Evolutionary conservation across 2,888 invertebrate genomes (phyloP), one percentile per base, ranked within the genome.

Genomic region (Trachelus tabidus): DNA sequence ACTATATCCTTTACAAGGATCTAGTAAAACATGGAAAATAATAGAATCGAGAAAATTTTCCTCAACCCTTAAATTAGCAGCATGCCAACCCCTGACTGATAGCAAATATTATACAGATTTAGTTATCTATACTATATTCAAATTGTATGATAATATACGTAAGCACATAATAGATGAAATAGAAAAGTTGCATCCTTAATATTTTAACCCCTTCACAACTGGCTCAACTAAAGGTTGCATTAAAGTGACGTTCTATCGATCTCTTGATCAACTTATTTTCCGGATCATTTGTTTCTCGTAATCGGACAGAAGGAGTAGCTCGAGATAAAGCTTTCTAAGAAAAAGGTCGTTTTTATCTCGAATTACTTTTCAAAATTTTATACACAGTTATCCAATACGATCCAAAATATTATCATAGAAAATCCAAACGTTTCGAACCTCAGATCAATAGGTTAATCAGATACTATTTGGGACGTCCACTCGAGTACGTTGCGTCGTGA

Each of bases 401-500:
- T 33, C 33, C 0, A 33, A 33, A 33, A 33, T 33, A 33, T 33
- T 33, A 33, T 33, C 2, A 40, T 23, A 23, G 9, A 40, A 40
- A 40, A 40, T 23, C 1, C 4, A 56, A 23, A 15, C 23, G 9
- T 2, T 56, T 56, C 23, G 0, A 23, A 56, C 9, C 1, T 23
- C 56, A 23, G 9, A 9, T 56, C 23, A 56, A 56, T 9, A 0
- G 23, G 56, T 56, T 56, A 56, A 23, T 56, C 56, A 56, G 23
- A 56, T 56, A 9, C 23, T 23, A 23, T 56, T 56, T 56, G 9
- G 6, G 23, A 23, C 23, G 23, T 73, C 1, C 30, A 73, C 74
- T 71, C 75, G 77, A 73, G 74, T 76, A 76, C 69, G 68, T 73
- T 77, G 4, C 69, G 69, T 34, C 75, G 73, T 76, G 71, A 71